Base-by-base conservation (phyloP, 2,797 vertebrate genomes). In the Podargus strigoides region DNA sequence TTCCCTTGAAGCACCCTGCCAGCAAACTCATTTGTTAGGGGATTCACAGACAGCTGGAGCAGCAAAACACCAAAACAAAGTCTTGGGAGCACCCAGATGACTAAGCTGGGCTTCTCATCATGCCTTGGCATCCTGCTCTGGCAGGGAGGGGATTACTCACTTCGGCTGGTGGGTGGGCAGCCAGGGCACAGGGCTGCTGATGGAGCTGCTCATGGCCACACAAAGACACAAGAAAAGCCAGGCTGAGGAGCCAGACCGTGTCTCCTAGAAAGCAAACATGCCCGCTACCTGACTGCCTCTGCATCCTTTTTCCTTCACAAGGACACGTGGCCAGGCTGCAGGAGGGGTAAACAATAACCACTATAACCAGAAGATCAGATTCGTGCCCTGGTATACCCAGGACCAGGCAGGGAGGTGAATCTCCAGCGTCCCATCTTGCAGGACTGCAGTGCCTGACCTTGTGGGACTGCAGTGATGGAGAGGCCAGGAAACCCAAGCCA, bases 11-110 rank as follows among this genome's bases (percentile, higher is more conserved):
- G 55, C 59, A 87, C 56, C 28, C 89, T 94, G 91, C 85, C 94
- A 96, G 87, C 64, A 87, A 88, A 93, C 58, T 92, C 76, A 87
- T 92, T 93, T 90, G 59, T 67, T 85, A 39, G 68, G 75, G 58
- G 42, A 89, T 76, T 76, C 75, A 80, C 0, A 0, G 95, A 92
- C 93, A 92, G 88, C 81, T 91, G 90, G 90, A 79, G 85, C 10
- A 91, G 72, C 73, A 91, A 95, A 93, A 89, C 86, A 95, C 52
- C 75, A 83, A 87, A 95, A 89, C 87, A 94, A 90, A 90, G 49
- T 49, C 76, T 83, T 68, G 60, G 68, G 80, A 95, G 56, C 2
- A 0, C 28, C 76, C 24, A 56, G 56, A 86, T 93, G 86, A 93
- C 91, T 90, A 74, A 86, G 6, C n/a, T 2, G 4, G 34, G 59